phyloP scores from a whole-genome alignment of 2,888 invertebrate species.

The Acleris holmiana region DNA sequence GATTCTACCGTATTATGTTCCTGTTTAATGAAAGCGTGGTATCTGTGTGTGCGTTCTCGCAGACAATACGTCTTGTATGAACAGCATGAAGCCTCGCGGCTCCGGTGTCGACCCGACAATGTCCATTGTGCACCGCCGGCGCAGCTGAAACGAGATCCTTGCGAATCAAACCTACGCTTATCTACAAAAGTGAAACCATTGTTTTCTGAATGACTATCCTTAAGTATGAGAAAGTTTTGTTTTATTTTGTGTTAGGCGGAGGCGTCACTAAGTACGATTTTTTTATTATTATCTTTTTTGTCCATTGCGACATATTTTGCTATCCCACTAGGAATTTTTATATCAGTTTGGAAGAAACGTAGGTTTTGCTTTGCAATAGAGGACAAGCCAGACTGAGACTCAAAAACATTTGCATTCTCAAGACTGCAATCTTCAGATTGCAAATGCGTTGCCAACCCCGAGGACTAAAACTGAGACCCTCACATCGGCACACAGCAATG shows the following conservation, averaged over 20 bases:
- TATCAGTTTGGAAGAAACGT: no score
- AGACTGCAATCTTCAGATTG: no score
- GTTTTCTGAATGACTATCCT: conserved; percentile 4
- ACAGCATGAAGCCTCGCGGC: conserved; percentile 56
- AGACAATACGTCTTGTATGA: conserved; percentile 63
- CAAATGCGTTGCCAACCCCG: no score
- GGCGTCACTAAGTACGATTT: not conserved
- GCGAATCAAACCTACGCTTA: conserved; percentile 39
- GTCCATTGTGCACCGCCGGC: conserved; percentile 68
- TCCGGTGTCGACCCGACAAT: conserved; percentile 66
- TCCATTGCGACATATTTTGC: no score
- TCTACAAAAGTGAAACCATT: conserved; percentile 40
- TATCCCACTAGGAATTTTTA: no score
- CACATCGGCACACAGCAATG: no score
- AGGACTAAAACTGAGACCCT: no score
- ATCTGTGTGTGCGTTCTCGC: conserved; percentile 56
- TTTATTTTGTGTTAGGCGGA: not conserved
- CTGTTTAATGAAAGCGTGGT: conserved; percentile 33
- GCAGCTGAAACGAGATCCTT: conserved; percentile 66
- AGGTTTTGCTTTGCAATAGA: no score
- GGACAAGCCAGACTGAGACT: no score
- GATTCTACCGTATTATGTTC: conserved; percentile 12
- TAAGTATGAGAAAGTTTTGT: not conserved
- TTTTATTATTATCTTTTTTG: not conserved
- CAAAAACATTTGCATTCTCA: no score